A percentile compares a stretch with the other conserved stretches of the same genome.
These are phyloP conservation scores for Nephrotoma flavescens DNA, from an alignment of 2,888 invertebrate genomes.

Conservation along the genomic window DNA sequence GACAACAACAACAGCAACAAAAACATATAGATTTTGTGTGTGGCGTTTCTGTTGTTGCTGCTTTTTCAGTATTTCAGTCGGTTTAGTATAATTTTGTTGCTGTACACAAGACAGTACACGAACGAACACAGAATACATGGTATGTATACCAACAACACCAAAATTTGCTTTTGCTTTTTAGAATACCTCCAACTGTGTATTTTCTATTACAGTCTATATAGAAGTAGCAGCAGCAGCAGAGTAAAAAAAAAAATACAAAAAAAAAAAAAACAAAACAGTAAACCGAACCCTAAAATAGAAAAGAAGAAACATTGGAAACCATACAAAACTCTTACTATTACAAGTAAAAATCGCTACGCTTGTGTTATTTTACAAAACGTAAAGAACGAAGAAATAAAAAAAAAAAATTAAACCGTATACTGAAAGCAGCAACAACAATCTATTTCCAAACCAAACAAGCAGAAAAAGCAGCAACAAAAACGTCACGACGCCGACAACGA, in stretches of 20 bases:
- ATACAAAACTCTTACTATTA: neutral
- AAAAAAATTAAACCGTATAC: neutral
- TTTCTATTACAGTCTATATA: neutral
- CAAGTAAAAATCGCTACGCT: conserved; percentile 4
- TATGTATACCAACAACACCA: neutral
- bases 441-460: neutral
- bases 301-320: neutral
- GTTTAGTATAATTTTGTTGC: neutral
- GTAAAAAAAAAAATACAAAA: neutral
- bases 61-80: neutral
- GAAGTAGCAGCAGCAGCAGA: neutral
- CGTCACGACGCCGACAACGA: neutral
- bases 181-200: neutral
- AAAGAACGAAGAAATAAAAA: neutral
- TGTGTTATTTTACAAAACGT: conserved; percentile 3
- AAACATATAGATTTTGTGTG: neutral
- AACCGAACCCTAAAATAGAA: neutral
- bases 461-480: neutral
- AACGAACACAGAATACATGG: neutral
- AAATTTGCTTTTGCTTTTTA: neutral
- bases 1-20: neutral
- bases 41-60: neutral
- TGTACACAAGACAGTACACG: neutral
- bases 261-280: neutral
- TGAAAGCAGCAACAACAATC: neutral